A percentile compares a stretch with the other conserved stretches of the same genome.
These are phyloP conservation scores for Synergus gifuensis DNA, from an alignment of 2,888 invertebrate genomes.

Conservation along the genomic window DNA sequence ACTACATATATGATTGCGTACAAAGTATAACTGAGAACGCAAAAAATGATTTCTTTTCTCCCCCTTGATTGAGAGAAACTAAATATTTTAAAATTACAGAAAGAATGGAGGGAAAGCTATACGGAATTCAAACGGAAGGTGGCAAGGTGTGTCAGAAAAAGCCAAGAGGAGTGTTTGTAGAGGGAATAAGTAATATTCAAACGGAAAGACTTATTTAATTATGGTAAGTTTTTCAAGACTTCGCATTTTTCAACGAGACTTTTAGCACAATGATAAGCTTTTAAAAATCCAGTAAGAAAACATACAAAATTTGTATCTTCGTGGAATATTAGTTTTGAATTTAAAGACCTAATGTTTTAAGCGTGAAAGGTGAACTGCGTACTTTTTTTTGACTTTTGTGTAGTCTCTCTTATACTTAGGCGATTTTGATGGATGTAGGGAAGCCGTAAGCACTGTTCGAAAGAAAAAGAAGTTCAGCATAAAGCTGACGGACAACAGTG, in stretches of 20 bases:
- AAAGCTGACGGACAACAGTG: constrained; percentile 74
- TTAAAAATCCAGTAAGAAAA: not conserved
- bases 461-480: constrained; percentile 73
- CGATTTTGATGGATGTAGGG: constrained; percentile 61
- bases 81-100: constrained; percentile 82
- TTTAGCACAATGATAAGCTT: not conserved
- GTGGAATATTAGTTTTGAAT: not conserved
- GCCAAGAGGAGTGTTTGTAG: constrained; percentile 99
- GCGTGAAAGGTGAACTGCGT: constrained; percentile 12
- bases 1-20: constrained; percentile 38
- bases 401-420: not conserved
- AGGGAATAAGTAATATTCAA: constrained; percentile 79
- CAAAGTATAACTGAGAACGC: not conserved
- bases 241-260: not conserved
- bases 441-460: constrained; percentile 75
- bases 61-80: too few relatives aligned
- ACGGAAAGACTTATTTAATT: constrained; percentile 78
- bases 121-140: constrained; percentile 98
- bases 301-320: not conserved
- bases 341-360: not conserved
- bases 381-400: not conserved
- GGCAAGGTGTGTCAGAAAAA: constrained; percentile 97
- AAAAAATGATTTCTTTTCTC: not conserved
- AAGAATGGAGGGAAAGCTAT: constrained; percentile 99
- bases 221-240: constrained; percentile 66